Evolutionary conservation across 2,888 invertebrate genomes (phyloP).

Genomic region (Heliconius ethilla): DNA sequence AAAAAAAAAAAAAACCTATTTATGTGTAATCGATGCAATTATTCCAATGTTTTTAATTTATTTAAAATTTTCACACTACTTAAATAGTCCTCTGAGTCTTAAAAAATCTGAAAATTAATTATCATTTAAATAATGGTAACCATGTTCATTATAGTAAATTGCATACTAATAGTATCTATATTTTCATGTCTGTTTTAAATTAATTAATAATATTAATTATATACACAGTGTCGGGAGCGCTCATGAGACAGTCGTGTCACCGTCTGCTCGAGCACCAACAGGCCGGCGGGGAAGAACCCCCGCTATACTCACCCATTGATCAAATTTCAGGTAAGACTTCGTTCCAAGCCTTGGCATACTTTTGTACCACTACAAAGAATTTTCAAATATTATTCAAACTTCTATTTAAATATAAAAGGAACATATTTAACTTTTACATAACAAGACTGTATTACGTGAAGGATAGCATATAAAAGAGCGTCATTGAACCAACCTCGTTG

Average conservation of each 20-base stretch:
- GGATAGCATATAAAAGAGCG: background rate
- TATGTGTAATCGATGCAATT: too few species aligned
- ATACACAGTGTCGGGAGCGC: conserved; percentile 74
- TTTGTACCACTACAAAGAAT: background rate
- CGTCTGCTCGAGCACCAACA: conserved; percentile 81
- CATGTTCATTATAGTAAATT: background rate
- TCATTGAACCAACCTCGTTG: background rate
- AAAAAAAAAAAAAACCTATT: too few species aligned
- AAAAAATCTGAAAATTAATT: too few species aligned
- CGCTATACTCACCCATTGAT: conserved; percentile 77
- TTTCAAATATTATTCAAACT: background rate
- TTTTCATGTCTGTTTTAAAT: background rate
- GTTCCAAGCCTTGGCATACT: background rate
- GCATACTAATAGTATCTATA: background rate
- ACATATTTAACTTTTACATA: background rate
- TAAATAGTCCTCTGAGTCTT: too few species aligned
- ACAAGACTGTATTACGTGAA: background rate
- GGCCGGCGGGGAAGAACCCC: conserved; percentile 77
- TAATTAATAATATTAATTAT: background rate
- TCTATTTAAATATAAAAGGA: conserved; percentile 3
- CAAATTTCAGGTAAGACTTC: conserved; percentile 77
- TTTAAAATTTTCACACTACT: too few species aligned
- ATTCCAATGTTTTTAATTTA: too few species aligned
- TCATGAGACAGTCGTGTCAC: conserved; percentile 82
- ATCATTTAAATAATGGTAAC: too few species aligned